Evolutionary conservation across 1,140 invertebrate species (phyloP), one percentile per base, ranked within the genome.

Genomic region (Heliconius congener): DNA sequence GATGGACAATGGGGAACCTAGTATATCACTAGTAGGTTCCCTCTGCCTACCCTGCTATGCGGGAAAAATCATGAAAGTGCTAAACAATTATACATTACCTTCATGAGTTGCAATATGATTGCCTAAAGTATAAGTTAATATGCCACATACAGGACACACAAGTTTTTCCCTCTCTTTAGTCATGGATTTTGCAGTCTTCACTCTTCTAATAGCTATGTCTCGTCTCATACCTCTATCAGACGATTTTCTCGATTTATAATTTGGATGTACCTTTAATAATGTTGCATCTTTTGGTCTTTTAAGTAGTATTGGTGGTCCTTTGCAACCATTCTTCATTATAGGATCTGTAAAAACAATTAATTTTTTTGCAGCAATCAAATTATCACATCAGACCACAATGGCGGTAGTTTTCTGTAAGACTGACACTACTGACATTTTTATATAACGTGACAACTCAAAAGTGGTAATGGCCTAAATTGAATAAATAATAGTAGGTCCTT

Each of bases 91-190:
- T 55, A 19, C 27, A 76, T 73, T 89, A 95, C 94, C 94, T 91
- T 94, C 88, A 88, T 95, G 94, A 39, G 90, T 94, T 57, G 90
- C 83, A 74, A 95, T 90, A 82, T 95, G 94, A 81, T 94, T 93
- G 73, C 92, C 91, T 39, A 95, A 81, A 37, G 90, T 93, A 81
- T 81, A 94, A 5, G 94, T 95, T 39, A 95, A 85, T 77, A 95
- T 92, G 19, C 94, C 94, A 85, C 94, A 95, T 8, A 95, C 87
- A 39, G 94, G 94, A 78, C 94, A 95, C 1, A 95, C 92, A 77
- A 94, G 87, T 84, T 94, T 95, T 79, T 95, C 94, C 55, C 88
- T 90, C 76, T 90, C 89, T 77, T 90, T 93, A 23, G 82, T 72
- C 16, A 84, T 82, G 8, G 82, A 77, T 72, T 85, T 86, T 57